Evolutionary conservation across 2,113 vertebrate species (phyloP).

Genomic region (Lasiurus cinereus): DNA sequence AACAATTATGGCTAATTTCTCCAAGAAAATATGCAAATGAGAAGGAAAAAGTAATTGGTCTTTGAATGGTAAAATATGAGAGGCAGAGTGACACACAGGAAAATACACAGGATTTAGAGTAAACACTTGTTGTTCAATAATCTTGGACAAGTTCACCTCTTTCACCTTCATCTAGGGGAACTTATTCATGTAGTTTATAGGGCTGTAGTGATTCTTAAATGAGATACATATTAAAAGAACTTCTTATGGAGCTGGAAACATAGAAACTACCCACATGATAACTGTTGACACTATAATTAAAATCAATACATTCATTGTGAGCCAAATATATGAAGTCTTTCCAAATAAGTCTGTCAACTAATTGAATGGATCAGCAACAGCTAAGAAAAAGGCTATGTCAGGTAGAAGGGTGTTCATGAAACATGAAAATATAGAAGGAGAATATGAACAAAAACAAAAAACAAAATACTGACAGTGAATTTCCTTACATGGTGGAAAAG

Average conservation of each 20-base stretch:
- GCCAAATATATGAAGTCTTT: not conserved
- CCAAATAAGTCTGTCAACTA: not conserved
- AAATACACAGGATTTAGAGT: not conserved
- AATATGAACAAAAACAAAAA: not conserved
- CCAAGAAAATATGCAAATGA: not conserved
- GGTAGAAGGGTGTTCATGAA: not conserved
- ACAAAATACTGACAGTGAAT: not conserved
- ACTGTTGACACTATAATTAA: not conserved
- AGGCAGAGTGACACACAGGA: not conserved
- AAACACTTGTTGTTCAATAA: not conserved
- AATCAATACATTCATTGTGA: not conserved
- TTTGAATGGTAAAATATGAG: constrained; percentile 42
- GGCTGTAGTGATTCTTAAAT: not conserved
- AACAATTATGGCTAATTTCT: constrained; percentile 26
- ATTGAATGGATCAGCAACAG: not conserved
- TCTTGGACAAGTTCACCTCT: not conserved
- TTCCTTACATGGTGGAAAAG: not conserved
- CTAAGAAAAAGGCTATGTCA: not conserved
- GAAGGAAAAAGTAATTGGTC: not conserved
- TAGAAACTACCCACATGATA: not conserved
- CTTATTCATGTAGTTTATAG: not conserved
- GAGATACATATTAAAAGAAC: not conserved
- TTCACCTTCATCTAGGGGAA: not conserved
- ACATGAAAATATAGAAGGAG: not conserved
- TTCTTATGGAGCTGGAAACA: not conserved